Conservation (phyloP, 2,113 vertebrate genomes). For the Morone chrysops region DNA sequence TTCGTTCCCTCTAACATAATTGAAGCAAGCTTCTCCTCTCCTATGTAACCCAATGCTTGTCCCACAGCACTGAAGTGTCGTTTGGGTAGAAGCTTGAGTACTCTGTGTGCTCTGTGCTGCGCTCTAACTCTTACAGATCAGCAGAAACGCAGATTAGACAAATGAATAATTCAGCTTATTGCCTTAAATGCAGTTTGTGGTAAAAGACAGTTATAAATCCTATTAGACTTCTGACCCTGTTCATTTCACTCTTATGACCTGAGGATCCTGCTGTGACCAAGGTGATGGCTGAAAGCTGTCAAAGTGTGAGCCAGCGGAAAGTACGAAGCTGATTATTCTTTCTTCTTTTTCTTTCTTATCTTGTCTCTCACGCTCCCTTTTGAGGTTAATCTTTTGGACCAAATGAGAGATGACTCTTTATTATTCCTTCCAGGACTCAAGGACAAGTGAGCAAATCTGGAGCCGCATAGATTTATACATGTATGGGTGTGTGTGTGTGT, state of each 20-base stretch:
- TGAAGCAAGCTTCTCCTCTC: slow-evolving; percentile 54
- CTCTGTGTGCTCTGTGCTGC: slow-evolving; percentile 40
- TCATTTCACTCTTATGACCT: slow-evolving; percentile 21
- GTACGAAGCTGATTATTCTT: not conserved
- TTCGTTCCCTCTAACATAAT: slow-evolving; percentile 39
- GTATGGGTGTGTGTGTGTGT: not conserved
- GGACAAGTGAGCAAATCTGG: slow-evolving; percentile 18
- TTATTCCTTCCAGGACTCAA: slow-evolving; percentile 27
- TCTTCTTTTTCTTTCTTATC: not conserved
- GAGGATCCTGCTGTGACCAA: slow-evolving; percentile 13
- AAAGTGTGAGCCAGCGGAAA: not conserved
- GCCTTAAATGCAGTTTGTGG: slow-evolving; percentile 65
- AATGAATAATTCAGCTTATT: slow-evolving; percentile 76
- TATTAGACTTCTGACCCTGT: slow-evolving; percentile 40
- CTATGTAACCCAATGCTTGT: slow-evolving; percentile 62
- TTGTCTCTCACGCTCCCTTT: not conserved
- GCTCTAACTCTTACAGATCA: slow-evolving; percentile 55
- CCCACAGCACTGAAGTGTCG: slow-evolving; percentile 67
- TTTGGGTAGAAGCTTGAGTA: slow-evolving; percentile 67
- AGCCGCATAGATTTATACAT: slow-evolving; percentile 2
- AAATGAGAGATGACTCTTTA: not conserved
- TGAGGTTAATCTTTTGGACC: not conserved
- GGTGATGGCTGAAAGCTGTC: not conserved
- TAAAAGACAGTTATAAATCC: slow-evolving; percentile 54
- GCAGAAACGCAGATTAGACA: slow-evolving; percentile 64